Evolutionary conservation across 2,888 invertebrate genomes (phyloP).

Genomic region (Lasioglossum calceatum): DNA sequence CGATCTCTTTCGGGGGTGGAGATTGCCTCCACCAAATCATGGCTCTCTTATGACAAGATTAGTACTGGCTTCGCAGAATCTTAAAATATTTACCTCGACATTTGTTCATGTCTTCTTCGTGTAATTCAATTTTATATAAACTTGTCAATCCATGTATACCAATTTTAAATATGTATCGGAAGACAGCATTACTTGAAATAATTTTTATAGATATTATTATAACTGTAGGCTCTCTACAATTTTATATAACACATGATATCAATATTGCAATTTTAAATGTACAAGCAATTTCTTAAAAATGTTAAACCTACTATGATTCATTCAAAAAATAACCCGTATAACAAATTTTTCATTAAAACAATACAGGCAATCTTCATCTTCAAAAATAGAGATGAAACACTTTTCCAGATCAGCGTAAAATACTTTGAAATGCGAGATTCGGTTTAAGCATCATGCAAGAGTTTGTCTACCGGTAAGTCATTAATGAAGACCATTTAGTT

Average conservation of each 20-base stretch:
- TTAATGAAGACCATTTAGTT: not conserved
- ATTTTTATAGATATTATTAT: not conserved
- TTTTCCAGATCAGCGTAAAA: not conserved
- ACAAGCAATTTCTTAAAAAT: not conserved
- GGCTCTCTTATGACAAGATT: not conserved
- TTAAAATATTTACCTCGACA: not conserved
- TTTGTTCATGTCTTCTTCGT: not conserved
- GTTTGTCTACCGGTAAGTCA: not conserved
- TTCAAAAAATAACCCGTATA: too few species aligned
- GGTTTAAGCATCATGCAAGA: not conserved
- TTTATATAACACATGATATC: not conserved
- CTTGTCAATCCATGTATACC: not conserved
- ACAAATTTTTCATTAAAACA: not conserved
- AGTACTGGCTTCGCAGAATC: not conserved
- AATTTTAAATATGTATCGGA: not conserved
- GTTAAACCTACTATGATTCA: not conserved
- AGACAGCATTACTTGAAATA: not conserved
- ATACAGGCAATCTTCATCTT: not conserved
- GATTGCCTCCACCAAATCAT: slow-evolving; percentile 22
- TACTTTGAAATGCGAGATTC: not conserved
- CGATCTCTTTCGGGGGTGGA: slow-evolving; percentile 19
- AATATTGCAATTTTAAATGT: not conserved
- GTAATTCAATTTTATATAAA: not conserved
- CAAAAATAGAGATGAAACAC: not conserved
- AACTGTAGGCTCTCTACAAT: not conserved